Percentiles rank a stretch among this genome's conserved stretches.
These are phyloP conservation scores for Myathropa florea DNA, from an alignment of 2,888 invertebrate species.

Conservation along the genomic window DNA sequence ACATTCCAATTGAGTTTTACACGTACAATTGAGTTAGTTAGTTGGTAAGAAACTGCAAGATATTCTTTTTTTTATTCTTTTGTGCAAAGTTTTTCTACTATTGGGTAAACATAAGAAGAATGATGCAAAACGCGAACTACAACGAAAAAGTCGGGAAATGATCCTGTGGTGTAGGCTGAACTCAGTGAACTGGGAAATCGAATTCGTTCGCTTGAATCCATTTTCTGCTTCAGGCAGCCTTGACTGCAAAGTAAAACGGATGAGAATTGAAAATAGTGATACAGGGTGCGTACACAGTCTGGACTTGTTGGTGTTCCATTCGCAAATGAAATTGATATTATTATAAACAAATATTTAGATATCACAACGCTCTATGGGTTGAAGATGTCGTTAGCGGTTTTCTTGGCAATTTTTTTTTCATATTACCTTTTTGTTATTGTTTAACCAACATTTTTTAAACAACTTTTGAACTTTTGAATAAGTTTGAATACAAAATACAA, in stretches of 20 bases:
- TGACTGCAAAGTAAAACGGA: slow-evolving; percentile 1
- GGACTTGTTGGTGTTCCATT: neutral
- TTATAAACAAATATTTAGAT: neutral
- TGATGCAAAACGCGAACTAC: slow-evolving; percentile 4
- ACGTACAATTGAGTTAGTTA: slow-evolving; percentile 10
- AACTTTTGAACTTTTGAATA: too few relatives aligned
- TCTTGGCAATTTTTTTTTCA: too few relatives aligned
- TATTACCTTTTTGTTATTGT: too few relatives aligned
- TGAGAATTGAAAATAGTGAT: neutral
- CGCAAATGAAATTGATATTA: neutral
- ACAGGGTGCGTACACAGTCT: neutral
- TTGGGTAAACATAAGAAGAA: neutral
- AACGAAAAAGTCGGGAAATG: neutral
- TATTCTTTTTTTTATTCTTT: neutral
- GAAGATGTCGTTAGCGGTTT: too few relatives aligned
- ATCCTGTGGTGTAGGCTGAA: neutral
- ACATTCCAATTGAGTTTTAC: slow-evolving; percentile 25
- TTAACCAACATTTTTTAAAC: too few relatives aligned
- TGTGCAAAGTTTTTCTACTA: neutral
- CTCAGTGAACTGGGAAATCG: slow-evolving; percentile 25
- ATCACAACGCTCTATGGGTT: too few relatives aligned
- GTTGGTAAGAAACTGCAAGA: slow-evolving; percentile 1
- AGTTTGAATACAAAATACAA: too few relatives aligned
- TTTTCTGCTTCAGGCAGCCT: neutral
- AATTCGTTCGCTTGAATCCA: slow-evolving; percentile 14